Base-by-base conservation (phyloP, 2,888 invertebrate genomes). In the Xylota sylvarum region DNA sequence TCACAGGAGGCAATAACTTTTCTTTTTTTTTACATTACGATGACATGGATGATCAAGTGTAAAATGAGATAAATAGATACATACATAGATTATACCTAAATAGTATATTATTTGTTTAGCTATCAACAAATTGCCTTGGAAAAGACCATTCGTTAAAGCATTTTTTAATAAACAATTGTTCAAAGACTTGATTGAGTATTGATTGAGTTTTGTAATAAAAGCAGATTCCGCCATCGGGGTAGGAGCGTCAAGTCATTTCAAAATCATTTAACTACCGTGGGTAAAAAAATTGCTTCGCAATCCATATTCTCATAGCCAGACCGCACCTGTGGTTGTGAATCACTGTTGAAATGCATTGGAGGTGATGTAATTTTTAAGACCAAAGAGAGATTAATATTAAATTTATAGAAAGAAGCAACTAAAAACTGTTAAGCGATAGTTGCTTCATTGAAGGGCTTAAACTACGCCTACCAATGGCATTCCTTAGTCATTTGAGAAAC, bases 1-100 rank as follows among this genome's bases (percentile, higher is more conserved):
- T 96, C 96, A 96, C 96, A 96, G 96, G 96, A 96, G 96, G 96
- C 96, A 96, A 82, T 5, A 1, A 17, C 1, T n/a, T 1, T 64
- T 48, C 62, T 67, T 56, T 69, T 37, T 14, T 43, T 6, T 2
- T 52, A 64, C 32, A 30, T 17, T n/a, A 32, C 17, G 30, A 14
- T 30, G 30, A 32, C 23, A 7, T 23, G 40, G 32, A 10, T 27
- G 12, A 12, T 5, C 5, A 40, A 67, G 9, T 64, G 1, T 3
- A 43, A 27, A 9, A 43, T 40, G 12, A 32, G 5, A 32, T 5
- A 5, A 32, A 5, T 7, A 32, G 7, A 32, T 32, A 32, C 32
- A 32, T 6, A 32, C 3, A 32, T 32, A 32, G 32, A 4, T 32
- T 32, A 7, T 7, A 32, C 3, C 30, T 30, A 32, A 5, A 32